A percentile compares a stretch with the other conserved stretches of the same genome.
Evolutionary conservation across 1,140 invertebrate species (phyloP).

Genomic region (Hetaerina americana): DNA sequence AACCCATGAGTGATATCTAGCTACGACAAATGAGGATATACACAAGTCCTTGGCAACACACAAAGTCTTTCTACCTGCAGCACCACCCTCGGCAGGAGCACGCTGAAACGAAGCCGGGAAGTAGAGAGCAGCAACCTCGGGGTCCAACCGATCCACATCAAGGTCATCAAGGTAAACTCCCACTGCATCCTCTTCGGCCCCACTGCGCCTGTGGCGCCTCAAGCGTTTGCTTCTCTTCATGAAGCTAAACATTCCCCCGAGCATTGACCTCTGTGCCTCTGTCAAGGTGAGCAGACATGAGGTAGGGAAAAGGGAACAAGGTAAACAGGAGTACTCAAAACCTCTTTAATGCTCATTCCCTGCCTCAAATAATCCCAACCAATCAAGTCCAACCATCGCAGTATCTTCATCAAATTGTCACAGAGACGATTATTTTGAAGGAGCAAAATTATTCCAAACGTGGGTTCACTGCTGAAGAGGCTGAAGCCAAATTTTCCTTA

Average conservation of each 20-base stretch:
- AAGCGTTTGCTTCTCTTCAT: constrained; percentile 69
- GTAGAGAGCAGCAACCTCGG: constrained; percentile 79
- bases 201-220: constrained; percentile 38
- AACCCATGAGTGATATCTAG: too few species aligned
- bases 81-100: not conserved
- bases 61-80: not conserved
- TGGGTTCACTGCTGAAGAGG: too few species aligned
- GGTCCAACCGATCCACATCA: constrained; percentile 75
- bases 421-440: too few species aligned
- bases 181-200: constrained; percentile 39
- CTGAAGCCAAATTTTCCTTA: too few species aligned
- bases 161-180: constrained; percentile 91
- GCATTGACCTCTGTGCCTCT: constrained; percentile 57
- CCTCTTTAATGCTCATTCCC: not conserved
- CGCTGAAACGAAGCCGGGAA: constrained; percentile 42
- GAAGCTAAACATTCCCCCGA: constrained; percentile 84
- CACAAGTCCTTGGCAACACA: too few species aligned
- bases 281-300: constrained; percentile 16
- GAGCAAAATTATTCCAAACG: too few species aligned
- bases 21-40: too few species aligned
- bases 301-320: not conserved
- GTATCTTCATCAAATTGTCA: too few species aligned
- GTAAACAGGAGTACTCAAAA: too few species aligned
- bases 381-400: too few species aligned
- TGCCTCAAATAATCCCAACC: not conserved